These are phyloP conservation scores for Oxyruncus cristatus DNA, from an alignment of 2,113 vertebrate genomes.

Conservation along the genomic window DNA sequence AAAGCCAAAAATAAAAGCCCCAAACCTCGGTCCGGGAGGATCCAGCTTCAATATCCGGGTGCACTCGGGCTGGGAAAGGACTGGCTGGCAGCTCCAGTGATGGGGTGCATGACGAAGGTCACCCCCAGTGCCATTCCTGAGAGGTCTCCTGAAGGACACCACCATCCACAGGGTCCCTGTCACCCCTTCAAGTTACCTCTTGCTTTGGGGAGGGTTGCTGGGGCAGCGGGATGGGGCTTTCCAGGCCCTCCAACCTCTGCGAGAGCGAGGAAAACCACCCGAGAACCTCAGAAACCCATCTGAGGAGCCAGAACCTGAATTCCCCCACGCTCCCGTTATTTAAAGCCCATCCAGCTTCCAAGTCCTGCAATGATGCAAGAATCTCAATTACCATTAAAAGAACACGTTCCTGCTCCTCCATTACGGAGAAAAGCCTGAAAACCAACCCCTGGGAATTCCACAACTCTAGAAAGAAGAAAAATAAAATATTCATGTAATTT, in stretches of 20 bases:
- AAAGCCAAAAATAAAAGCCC: background rate
- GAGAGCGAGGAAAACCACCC: background rate
- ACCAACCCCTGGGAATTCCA: background rate
- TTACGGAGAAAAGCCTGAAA: background rate
- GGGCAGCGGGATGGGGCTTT: background rate
- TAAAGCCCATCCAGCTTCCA: background rate
- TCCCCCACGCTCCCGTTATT: background rate
- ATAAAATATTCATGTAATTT: background rate
- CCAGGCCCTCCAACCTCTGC: no score
- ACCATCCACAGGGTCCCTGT: background rate
- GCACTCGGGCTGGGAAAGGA: fast-evolving
- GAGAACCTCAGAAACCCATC: background rate
- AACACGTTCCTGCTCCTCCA: background rate
- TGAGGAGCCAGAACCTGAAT: background rate
- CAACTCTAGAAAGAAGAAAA: conserved; percentile 2
- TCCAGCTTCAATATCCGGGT: fast-evolving
- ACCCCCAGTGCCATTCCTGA: fast-evolving
- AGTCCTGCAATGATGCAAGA: background rate
- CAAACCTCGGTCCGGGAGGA: background rate
- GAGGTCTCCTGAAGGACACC: background rate
- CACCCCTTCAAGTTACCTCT: background rate
- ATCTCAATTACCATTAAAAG: background rate
- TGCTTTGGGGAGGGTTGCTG: background rate
- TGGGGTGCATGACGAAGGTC: fast-evolving
- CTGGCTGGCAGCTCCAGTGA: background rate